These are phyloP conservation scores for Nasua narica DNA, from an alignment of 2,797 vertebrate species.

Conservation along the genomic window DNA sequence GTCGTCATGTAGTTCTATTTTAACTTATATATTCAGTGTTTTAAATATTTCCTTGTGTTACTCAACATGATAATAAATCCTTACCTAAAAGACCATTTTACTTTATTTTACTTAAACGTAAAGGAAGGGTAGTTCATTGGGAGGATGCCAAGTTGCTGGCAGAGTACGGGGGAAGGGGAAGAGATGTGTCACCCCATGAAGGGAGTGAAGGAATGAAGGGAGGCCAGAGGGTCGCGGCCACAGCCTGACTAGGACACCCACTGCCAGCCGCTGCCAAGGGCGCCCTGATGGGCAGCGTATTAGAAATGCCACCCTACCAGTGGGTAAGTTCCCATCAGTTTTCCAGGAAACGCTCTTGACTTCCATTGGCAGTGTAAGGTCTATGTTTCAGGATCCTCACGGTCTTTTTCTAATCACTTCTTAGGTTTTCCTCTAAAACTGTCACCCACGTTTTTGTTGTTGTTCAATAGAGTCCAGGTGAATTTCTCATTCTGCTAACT, in stretches of 20 bases:
- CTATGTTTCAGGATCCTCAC: neutral
- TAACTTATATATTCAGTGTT: neutral
- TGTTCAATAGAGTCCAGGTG: neutral
- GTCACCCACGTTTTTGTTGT: neutral
- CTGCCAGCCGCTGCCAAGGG: neutral
- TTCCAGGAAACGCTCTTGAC: neutral
- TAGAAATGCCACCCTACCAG: neutral
- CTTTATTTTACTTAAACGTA: neutral
- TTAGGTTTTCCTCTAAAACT: neutral
- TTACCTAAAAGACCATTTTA: neutral
- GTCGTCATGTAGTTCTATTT: neutral
- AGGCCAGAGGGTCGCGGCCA: neutral
- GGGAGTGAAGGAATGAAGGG: neutral
- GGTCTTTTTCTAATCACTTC: neutral
- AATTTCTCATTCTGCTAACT: neutral
- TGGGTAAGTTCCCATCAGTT: neutral
- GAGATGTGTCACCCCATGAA: neutral
- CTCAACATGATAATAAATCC: conserved; percentile 2
- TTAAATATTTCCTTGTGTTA: conserved; percentile 26
- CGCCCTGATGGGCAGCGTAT: fast-evolving
- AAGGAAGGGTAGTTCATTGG: neutral
- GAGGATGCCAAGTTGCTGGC: neutral
- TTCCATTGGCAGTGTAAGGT: neutral
- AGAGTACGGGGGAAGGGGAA: neutral
- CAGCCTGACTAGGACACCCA: neutral